Evolutionary conservation across 2,113 vertebrate species (phyloP).

Genomic region (Aplodontia rufa): DNA sequence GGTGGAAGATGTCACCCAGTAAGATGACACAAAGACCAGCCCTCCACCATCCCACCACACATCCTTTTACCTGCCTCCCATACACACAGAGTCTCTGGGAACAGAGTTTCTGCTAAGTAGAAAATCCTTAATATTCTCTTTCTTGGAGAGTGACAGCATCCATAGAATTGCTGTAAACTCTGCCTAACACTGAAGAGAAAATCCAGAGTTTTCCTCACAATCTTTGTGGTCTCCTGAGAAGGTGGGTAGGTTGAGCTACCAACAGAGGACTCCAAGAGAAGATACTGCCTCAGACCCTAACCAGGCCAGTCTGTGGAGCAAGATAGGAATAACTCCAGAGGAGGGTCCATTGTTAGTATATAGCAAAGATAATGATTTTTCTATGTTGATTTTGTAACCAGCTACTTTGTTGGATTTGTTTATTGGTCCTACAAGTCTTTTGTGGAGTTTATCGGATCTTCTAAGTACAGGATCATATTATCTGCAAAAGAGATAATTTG

Average conservation of each 20-base stretch:
- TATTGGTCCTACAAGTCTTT: too few species aligned
- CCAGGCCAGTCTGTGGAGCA: not conserved
- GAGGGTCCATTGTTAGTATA: not conserved
- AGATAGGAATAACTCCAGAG: not conserved
- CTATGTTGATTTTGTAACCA: too few species aligned
- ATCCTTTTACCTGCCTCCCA: not conserved
- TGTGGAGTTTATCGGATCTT: too few species aligned
- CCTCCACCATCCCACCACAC: not conserved
- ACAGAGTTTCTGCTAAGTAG: not conserved
- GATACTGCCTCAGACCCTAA: not conserved
- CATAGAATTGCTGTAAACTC: not conserved
- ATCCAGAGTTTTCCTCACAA: not conserved
- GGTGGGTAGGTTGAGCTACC: not conserved
- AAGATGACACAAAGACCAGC: not conserved
- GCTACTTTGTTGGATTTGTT: too few species aligned
- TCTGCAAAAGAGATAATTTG: too few species aligned
- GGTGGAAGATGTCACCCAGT: not conserved
- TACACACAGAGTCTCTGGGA: not conserved
- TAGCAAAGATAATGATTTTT: too few species aligned
- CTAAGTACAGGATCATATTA: too few species aligned
- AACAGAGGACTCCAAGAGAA: not conserved
- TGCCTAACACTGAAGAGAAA: not conserved
- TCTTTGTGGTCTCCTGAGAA: not conserved
- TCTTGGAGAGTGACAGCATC: not conserved
- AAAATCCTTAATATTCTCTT: not conserved